phyloP scores from a whole-genome alignment of 2,888 invertebrate species.

The Lysandra bellargus region DNA sequence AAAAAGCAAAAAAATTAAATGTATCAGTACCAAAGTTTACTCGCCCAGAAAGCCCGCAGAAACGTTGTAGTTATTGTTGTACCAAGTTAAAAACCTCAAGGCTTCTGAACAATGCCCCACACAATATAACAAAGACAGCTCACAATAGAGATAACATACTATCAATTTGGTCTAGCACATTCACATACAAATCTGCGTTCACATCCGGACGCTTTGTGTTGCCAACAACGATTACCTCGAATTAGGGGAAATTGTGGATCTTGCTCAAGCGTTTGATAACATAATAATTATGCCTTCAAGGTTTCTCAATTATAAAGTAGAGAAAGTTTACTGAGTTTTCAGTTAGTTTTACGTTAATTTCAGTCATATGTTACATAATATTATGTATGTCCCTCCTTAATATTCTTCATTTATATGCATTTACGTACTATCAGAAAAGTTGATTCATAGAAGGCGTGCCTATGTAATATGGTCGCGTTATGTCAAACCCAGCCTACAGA shows the following conservation, averaged over 20 bases:
- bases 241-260: conserved; percentile 41
- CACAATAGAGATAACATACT: conserved; percentile 64
- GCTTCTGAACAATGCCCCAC: conserved; percentile 53
- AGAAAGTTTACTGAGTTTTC: background rate
- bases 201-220: conserved; percentile 71
- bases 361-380: background rate
- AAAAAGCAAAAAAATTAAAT: too few relatives aligned
- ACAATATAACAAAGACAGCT: conserved; percentile 48
- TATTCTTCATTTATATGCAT: too few relatives aligned
- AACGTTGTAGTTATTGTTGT: conserved; percentile 55
- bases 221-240: conserved; percentile 50
- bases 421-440: too few relatives aligned
- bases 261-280: conserved; percentile 44
- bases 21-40: background rate
- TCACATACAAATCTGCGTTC: conserved; percentile 73
- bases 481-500: too few relatives aligned
- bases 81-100: conserved; percentile 67
- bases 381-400: too few relatives aligned
- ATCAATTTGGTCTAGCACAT: conserved; percentile 73
- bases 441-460: too few relatives aligned
- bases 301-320: background rate
- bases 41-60: background rate
- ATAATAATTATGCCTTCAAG: conserved; percentile 38
- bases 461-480: too few relatives aligned
- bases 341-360: background rate